Evolutionary conservation across 2,888 invertebrate genomes (phyloP).

Genomic region (Idaea straminata): DNA sequence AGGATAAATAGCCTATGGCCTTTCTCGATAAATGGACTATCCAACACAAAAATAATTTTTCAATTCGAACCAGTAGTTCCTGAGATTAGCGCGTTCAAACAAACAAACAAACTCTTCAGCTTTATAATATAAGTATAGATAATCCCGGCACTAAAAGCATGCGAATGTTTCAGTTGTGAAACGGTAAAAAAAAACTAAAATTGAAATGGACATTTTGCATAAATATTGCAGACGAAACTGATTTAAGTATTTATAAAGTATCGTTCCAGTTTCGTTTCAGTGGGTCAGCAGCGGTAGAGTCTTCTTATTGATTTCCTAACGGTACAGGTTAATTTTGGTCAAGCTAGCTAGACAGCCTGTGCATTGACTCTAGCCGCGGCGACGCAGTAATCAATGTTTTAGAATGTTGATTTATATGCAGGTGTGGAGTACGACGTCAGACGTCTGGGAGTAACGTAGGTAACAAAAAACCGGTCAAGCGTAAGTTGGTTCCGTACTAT

Average conservation of each 20-base stretch:
- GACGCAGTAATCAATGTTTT: constrained; percentile 11
- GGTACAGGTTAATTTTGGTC: constrained; percentile 68
- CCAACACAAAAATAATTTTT: no score
- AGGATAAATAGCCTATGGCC: no score
- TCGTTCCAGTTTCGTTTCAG: constrained; percentile 64
- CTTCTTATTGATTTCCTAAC: constrained; percentile 74
- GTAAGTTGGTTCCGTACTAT: no score
- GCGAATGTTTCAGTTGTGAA: neutral
- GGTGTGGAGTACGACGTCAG: neutral
- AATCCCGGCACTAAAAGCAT: neutral
- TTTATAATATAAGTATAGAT: no score
- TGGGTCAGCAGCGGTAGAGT: constrained; percentile 64
- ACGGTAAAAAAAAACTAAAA: constrained; percentile 39
- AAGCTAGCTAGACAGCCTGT: constrained; percentile 36
- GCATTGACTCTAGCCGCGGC: constrained; percentile 11
- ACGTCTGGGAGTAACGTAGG: no score
- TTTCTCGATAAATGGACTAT: no score
- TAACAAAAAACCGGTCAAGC: no score
- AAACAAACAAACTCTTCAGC: no score
- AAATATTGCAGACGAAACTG: constrained; percentile 58
- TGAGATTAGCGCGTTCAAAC: no score
- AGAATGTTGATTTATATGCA: constrained; percentile 9
- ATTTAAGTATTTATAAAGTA: constrained; percentile 69
- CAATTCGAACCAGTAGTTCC: no score
- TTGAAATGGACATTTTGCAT: constrained; percentile 57